These are phyloP conservation scores for Sialis fuliginosa DNA, from an alignment of 2,888 invertebrate genomes.

Conservation along the genomic window DNA sequence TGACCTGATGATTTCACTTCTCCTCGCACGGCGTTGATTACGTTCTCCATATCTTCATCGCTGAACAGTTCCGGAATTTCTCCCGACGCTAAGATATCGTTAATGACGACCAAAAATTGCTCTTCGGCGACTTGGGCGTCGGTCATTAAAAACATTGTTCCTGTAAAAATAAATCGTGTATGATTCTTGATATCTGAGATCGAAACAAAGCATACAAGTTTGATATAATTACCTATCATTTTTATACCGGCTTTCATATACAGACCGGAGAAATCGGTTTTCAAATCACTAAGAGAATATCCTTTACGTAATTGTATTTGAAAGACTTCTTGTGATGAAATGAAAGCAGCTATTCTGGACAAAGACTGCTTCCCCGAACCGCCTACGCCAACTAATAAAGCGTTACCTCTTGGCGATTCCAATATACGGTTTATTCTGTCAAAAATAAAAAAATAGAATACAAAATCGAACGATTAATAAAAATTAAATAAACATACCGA, in stretches of 20 bases:
- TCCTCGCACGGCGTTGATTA: constrained; percentile 55
- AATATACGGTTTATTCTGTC: constrained; percentile 75
- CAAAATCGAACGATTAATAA: too few relatives aligned
- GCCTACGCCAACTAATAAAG: constrained; percentile 81
- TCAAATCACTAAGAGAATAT: constrained; percentile 53
- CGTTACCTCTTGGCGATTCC: constrained; percentile 83
- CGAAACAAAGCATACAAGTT: neutral
- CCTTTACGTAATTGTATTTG: constrained; percentile 85
- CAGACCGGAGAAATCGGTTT: constrained; percentile 50
- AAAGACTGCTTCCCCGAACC: constrained; percentile 90
- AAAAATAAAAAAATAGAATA: constrained; percentile 9
- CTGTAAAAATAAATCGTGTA: constrained; percentile 16
- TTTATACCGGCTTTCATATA: constrained; percentile 80
- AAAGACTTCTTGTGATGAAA: constrained; percentile 81
- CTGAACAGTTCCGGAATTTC: constrained; percentile 81
- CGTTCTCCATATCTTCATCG: constrained; percentile 81
- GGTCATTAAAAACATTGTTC: constrained; percentile 79
- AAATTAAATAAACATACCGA: constrained; percentile 20
- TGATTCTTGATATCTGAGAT: neutral
- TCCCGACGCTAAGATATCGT: constrained; percentile 85
- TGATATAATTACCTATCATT: constrained; percentile 31
- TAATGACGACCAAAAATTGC: constrained; percentile 76
- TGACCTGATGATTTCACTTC: constrained; percentile 71
- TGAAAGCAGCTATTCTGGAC: constrained; percentile 73
- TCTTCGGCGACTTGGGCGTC: constrained; percentile 89